Evolutionary conservation across 1,140 invertebrate genomes (phyloP).

Genomic region (Drosophila ananassae): DNA sequence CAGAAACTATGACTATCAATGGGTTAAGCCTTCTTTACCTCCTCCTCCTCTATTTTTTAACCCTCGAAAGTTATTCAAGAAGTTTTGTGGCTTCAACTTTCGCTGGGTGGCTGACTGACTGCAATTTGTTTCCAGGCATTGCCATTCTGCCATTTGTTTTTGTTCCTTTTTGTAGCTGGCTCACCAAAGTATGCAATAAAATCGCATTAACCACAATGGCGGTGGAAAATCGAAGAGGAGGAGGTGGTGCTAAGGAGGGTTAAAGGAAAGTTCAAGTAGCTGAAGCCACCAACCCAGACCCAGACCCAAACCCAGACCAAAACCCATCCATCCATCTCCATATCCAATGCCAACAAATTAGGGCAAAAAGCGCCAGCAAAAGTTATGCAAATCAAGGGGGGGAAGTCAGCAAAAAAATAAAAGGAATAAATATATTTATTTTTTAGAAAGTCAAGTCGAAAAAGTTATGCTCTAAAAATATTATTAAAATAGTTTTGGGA

Average conservation of each 20-base stretch:
- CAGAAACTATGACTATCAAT: conserved; percentile 21
- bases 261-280: conserved; percentile 37
- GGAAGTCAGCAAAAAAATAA: not conserved
- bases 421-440: not conserved
- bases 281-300: not conserved
- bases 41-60: not conserved
- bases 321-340: not conserved
- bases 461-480: not conserved
- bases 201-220: conserved; percentile 62
- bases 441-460: not conserved
- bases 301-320: not conserved
- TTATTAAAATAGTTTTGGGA: not conserved
- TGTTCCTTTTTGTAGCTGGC: conserved; percentile 28
- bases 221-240: not conserved
- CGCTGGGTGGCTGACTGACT: not conserved
- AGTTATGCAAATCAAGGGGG: conserved; percentile 25
- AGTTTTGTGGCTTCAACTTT: conserved; percentile 55
- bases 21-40: not conserved
- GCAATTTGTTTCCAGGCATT: conserved; percentile 37
- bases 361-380: conserved; percentile 33
- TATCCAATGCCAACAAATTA: conserved; percentile 35
- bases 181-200: conserved; percentile 71
- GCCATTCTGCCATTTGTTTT: conserved; percentile 2
- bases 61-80: conserved; percentile 54
- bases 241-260: not conserved